Evolutionary conservation across 1,140 invertebrate genomes (phyloP), one percentile per base, ranked within the genome.

Genomic region (Diploscapter pachys): DNA sequence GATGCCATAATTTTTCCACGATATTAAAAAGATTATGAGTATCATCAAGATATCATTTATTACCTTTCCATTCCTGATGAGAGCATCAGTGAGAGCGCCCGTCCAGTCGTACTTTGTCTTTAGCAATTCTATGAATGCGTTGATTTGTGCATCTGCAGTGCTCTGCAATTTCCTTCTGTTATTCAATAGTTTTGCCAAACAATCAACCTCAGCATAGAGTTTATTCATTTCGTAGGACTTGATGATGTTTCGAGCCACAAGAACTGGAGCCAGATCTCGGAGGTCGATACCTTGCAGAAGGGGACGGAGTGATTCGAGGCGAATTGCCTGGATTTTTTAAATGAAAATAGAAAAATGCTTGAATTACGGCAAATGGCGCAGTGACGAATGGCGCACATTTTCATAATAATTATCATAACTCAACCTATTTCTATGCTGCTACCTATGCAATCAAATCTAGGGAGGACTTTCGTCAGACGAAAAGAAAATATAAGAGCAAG

Each of bases 101-200:
- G 80, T 55, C 81, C 81, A 83, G 62, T 83, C 78, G 65, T 83
- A 83, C 71, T 83, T 83, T 54, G 81, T 83, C 62, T 80, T 81
- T 5, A 83, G 72, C 70, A 83, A 80, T 53, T 82, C 82, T 66
- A 83, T 83, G 4, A 83, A 72, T 13, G 82, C 80, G 63, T 82
- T 80, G 9, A 83, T 52, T 63, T 83, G 81, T 54, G 72, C 78
- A 50, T 59, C 57, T 59, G 57, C 31, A 31, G 11, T 9, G 49
- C 49, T 13, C 53, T 11, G 5, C 49, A 50, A 13, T 11, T 66
- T 66, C 53, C 13, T n/a, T 63, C 51, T 59, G 11, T 4, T 59
- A 6, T 71, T 57, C 2, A 63, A 8, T 5, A 48, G 11, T 50
- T 52, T 31, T 49, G 4, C 31, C 3, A 68, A 61, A 61, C 3